Evolutionary conservation across 2,888 invertebrate genomes (phyloP).

Genomic region (Scelioninae gen. 1): DNA sequence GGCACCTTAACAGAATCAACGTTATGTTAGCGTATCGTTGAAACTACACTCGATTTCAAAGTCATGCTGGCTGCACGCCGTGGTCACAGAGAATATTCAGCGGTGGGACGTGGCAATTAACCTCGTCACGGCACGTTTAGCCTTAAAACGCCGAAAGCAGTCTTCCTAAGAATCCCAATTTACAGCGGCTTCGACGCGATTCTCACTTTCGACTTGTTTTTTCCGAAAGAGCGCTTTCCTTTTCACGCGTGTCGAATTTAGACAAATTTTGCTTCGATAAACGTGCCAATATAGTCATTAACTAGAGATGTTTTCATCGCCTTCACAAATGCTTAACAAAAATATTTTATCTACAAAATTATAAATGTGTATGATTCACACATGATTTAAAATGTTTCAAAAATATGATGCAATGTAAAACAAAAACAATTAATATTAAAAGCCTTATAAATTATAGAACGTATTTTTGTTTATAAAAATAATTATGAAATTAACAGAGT

Average conservation of each 20-base stretch:
- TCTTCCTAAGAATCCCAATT: slow-evolving; percentile 68
- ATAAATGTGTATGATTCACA: no score
- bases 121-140: slow-evolving; percentile 70
- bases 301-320: slow-evolving; percentile 8
- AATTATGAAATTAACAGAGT: no score
- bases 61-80: slow-evolving; percentile 71
- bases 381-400: no score
- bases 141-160: slow-evolving; percentile 68
- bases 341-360: no score
- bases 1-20: slow-evolving; percentile 64
- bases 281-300: slow-evolving; percentile 6
- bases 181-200: slow-evolving; percentile 63
- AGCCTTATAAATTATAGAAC: no score
- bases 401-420: no score
- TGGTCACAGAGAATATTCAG: slow-evolving; percentile 71
- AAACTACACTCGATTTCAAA: slow-evolving; percentile 65
- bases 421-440: neutral
- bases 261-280: slow-evolving; percentile 18
- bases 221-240: slow-evolving; percentile 55
- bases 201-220: slow-evolving; percentile 63
- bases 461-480: no score
- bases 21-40: slow-evolving; percentile 64
- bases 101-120: slow-evolving; percentile 70
- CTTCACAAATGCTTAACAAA: neutral
- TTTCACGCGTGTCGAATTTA: slow-evolving; percentile 55